Percentiles rank a stretch among this genome's conserved stretches.
These are phyloP conservation scores for Cataglyphis hispanica DNA, from an alignment of 1,140 invertebrate species.

Conservation along the genomic window DNA sequence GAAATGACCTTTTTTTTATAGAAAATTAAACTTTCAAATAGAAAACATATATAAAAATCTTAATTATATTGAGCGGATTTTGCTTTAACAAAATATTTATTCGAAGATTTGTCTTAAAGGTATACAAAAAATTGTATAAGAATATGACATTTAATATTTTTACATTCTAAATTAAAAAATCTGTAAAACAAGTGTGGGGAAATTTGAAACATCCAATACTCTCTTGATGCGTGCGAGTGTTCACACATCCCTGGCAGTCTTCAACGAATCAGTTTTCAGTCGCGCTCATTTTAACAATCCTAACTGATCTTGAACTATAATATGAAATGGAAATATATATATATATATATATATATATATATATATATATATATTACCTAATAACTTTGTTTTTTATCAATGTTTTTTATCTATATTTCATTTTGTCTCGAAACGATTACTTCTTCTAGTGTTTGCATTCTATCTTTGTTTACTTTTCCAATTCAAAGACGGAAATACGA, in stretches of 20 bases:
- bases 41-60: not conserved
- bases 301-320: conserved; percentile 11
- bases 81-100: not conserved
- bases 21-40: too few relatives aligned
- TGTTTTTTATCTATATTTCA: not conserved
- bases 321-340: not conserved
- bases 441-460: not conserved
- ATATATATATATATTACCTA: too few relatives aligned
- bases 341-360: too few relatives aligned
- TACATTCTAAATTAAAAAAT: not conserved
- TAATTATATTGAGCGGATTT: not conserved
- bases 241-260: conserved; percentile 21
- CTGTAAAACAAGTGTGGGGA: not conserved
- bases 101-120: not conserved
- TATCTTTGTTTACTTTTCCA: not conserved
- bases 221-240: not conserved
- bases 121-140: not conserved
- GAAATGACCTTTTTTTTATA: too few relatives aligned
- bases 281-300: conserved; percentile 47
- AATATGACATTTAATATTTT: not conserved
- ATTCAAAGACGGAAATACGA: conserved; percentile 5
- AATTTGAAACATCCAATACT: conserved; percentile 21
- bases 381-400: conserved; percentile 1
- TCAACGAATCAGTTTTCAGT: conserved; percentile 50
- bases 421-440: not conserved